Evolutionary conservation across 2,113 vertebrate species (phyloP), one percentile per base, ranked within the genome.

Genomic region (Diadophis punctatus): DNA sequence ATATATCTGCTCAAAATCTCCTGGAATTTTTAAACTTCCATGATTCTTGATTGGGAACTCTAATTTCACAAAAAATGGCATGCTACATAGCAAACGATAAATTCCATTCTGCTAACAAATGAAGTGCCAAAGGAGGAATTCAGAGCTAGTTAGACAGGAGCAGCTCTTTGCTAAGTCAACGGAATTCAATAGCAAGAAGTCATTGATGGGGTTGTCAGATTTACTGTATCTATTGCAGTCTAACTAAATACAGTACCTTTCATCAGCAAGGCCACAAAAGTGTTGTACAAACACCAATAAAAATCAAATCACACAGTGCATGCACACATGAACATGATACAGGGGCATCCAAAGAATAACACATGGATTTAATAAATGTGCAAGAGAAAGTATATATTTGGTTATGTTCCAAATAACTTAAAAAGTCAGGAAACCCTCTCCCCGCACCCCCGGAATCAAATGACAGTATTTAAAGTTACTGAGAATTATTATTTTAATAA

Each of bases 101-200:
- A 97, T 98, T 97, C 96, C 93, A 93, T 94, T 96, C 96, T 96
- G 94, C 95, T 93, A 96, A 8, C 0, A 93, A 93, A 96, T 93
- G 58, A 53, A 90, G 18, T 88, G 97, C 96, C 96, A 96, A 95
- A 94, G 94, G 14, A 95, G 96, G 94, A 96, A 93, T 39, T 58
- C 46, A 0, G 34, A 10, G 25, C 92, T 96, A 20, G 2, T 60
- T 56, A 0, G 90, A 94, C 94, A 96, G 95, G 39, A 85, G 96
- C 16, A n/a, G 51, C 39, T 93, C 88, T 90, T 92, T 96, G 93
- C 97, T 96, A 55, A 2, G 96, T 93, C 51, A 56, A 94, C 46
- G 3, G 90, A 96, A 93, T 95, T 96, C 96, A 97, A 96, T 90
- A 97, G 95, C 92, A 96, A 93, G 93, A 95, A 96, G 94, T 94